These are phyloP conservation scores for Stictocephala bisonia DNA, from an alignment of 2,888 invertebrate species.

Conservation along the genomic window DNA sequence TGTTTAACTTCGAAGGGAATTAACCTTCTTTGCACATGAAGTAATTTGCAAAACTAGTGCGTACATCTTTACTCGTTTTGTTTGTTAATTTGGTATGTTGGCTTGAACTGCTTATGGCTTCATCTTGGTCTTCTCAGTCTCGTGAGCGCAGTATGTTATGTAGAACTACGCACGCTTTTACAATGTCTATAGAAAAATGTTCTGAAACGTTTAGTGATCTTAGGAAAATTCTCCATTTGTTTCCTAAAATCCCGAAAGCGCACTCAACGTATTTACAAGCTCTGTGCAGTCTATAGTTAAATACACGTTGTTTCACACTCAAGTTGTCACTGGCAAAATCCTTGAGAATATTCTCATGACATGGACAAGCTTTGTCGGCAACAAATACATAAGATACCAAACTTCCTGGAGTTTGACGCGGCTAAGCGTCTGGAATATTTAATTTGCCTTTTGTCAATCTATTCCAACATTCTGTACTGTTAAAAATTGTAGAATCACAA, in stretches of 20 bases:
- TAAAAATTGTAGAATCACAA: conserved; percentile 2
- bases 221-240: conserved; percentile 26
- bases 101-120: background rate
- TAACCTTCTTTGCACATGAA: conserved; percentile 1
- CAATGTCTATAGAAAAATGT: conserved; percentile 16
- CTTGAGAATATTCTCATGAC: conserved; percentile 10
- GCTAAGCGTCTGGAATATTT: conserved; percentile 21
- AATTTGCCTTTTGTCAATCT: background rate
- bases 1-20: conserved; percentile 16
- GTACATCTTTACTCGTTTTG: conserved; percentile 2
- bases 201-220: conserved; percentile 25
- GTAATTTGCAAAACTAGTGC: conserved; percentile 12
- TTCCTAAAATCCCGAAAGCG: conserved; percentile 18
- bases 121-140: background rate
- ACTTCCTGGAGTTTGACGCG: background rate
- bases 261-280: conserved; percentile 9
- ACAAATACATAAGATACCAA: conserved; percentile 7
- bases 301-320: conserved; percentile 25
- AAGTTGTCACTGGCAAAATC: conserved; percentile 7
- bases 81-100: background rate
- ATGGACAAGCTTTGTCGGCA: background rate
- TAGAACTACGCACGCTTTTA: background rate
- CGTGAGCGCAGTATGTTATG: conserved; percentile 22
- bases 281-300: conserved; percentile 24
- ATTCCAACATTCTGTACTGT: background rate